phyloP scores from a whole-genome alignment of 2,888 invertebrate species.

The Chrysopilus asiliformis region DNA sequence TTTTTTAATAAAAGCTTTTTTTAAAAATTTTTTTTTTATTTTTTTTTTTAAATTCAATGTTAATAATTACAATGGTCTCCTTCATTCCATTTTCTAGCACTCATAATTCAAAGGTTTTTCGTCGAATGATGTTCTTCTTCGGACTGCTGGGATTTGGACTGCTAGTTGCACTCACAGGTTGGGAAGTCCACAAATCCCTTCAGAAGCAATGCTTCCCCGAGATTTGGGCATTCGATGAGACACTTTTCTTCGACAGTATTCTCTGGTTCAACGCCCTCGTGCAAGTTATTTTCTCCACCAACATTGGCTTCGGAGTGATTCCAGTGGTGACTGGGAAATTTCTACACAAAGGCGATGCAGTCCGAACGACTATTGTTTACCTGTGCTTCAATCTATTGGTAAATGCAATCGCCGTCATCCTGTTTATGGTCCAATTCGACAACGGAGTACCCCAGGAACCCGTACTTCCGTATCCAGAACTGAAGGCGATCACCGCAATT shows the following conservation, averaged over 20 bases:
- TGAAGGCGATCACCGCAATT: slow-evolving; percentile 32
- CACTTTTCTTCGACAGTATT: slow-evolving; percentile 24
- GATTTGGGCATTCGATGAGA: slow-evolving; percentile 26
- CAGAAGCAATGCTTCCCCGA: slow-evolving; percentile 29
- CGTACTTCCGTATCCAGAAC: slow-evolving; percentile 21
- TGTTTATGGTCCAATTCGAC: slow-evolving; percentile 34
- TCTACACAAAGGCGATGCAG: slow-evolving; percentile 35
- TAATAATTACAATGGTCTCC: slow-evolving; percentile 1
- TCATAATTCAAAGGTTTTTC: slow-evolving; percentile 31
- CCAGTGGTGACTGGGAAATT: slow-evolving; percentile 36
- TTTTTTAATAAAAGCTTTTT: too few species aligned
- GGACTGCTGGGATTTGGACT: slow-evolving; percentile 28
- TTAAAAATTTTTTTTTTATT: slow-evolving; percentile 4
- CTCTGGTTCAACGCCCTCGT: slow-evolving; percentile 36
- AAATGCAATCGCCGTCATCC: slow-evolving; percentile 32
- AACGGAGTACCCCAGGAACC: slow-evolving; percentile 18
- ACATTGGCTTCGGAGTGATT: slow-evolving; percentile 33
- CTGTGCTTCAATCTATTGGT: slow-evolving; percentile 35
- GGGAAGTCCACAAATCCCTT: slow-evolving; percentile 32
- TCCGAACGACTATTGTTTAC: slow-evolving; percentile 33
- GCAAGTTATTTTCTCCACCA: slow-evolving; percentile 34
- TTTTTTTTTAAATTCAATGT: background rate
- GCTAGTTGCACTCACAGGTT: slow-evolving; percentile 28
- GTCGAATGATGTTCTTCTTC: slow-evolving; percentile 29
- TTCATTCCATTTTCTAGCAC: slow-evolving; percentile 22